Conservation (phyloP, 1,140 invertebrate genomes). For the Trichonephila clavipes region DNA sequence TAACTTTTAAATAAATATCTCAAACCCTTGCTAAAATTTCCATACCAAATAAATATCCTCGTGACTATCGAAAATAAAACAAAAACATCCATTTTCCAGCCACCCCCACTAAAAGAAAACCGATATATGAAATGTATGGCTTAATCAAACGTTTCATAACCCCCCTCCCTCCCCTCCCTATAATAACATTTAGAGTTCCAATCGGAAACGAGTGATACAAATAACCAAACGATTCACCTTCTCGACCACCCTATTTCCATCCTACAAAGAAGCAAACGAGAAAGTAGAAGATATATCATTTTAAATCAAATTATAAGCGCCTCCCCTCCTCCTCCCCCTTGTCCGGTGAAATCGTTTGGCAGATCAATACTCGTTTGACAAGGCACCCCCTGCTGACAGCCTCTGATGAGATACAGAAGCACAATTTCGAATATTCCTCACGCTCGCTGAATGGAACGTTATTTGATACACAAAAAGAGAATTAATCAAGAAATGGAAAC, state of each 20-base stretch:
- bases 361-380: slow-evolving; percentile 55
- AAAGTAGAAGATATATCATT: slow-evolving; percentile 66
- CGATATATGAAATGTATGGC: background rate
- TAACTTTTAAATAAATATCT: background rate
- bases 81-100: background rate
- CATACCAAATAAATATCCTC: background rate
- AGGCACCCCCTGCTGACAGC: background rate
- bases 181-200: background rate
- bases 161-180: background rate
- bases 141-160: slow-evolving; percentile 51
- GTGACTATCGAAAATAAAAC: background rate
- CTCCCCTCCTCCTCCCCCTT: slow-evolving; percentile 1
- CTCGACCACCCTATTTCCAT: background rate
- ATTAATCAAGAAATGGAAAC: background rate
- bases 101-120: background rate
- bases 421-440: background rate
- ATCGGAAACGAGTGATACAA: background rate
- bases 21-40: background rate
- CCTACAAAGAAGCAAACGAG: background rate
- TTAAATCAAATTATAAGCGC: slow-evolving; percentile 72
- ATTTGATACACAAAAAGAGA: background rate
- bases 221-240: slow-evolving; percentile 5
- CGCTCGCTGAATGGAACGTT: background rate
- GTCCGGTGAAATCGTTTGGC: slow-evolving; percentile 38
- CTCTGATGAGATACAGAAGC: background rate